Conservation (phyloP, 2,113 vertebrate species). For the Lasiurus borealis region DNA sequence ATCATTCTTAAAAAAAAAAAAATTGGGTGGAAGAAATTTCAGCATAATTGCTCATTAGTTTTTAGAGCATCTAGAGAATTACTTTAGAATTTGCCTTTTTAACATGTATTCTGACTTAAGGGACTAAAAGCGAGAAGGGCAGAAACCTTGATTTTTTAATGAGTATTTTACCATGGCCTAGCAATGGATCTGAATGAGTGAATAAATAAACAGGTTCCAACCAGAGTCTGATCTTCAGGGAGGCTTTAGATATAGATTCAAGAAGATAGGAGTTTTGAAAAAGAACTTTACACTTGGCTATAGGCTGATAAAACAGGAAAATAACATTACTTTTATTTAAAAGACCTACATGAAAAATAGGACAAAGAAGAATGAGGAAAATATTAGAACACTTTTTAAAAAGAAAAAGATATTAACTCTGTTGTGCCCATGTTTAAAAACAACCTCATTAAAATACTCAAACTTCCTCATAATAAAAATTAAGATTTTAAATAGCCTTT, state of each 20-base stretch:
- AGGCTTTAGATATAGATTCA: background rate
- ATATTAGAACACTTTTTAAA: slow-evolving; percentile 38
- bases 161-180: background rate
- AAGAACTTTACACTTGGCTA: background rate
- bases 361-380: background rate
- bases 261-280: background rate
- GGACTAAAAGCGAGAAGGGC: slow-evolving; percentile 2
- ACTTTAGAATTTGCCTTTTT: slow-evolving; percentile 41
- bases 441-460: background rate
- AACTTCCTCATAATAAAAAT: background rate
- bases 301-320: background rate
- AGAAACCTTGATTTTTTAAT: slow-evolving; percentile 30
- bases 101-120: slow-evolving; percentile 62
- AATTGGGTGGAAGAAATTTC: background rate
- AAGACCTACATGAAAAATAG: background rate
- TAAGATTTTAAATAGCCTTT: slow-evolving; percentile 49
- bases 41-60: slow-evolving; percentile 42
- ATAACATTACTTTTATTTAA: slow-evolving; percentile 5
- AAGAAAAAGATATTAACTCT: slow-evolving; percentile 17
- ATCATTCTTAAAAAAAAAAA: background rate
- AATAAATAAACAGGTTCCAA: slow-evolving; percentile 33
- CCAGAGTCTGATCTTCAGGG: background rate
- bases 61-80: slow-evolving; percentile 49
- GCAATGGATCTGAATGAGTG: background rate
- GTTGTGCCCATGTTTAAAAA: slow-evolving; percentile 35